A percentile compares a stretch with the other conserved stretches of the same genome.
Conservation (phyloP, 2,113 vertebrate species). For the Lichenostomus cassidix region DNA sequence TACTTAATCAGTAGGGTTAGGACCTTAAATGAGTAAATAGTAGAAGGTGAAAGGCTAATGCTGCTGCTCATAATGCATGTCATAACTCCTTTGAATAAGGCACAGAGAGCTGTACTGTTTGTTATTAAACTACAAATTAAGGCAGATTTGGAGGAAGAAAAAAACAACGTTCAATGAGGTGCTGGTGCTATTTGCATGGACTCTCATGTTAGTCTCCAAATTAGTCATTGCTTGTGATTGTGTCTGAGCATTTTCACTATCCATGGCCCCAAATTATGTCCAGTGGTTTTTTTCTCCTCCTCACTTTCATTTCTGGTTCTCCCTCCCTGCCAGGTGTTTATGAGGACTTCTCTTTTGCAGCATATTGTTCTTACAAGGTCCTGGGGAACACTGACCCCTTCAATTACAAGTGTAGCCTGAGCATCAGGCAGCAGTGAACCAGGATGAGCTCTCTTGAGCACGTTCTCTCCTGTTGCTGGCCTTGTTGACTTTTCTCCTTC, state of each 20-base stretch:
- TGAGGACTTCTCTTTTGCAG: neutral
- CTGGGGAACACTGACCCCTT: neutral
- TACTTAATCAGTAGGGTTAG: slow-evolving; percentile 40
- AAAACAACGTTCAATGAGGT: neutral
- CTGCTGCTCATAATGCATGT: slow-evolving; percentile 43
- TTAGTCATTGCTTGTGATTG: neutral
- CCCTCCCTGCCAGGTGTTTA: neutral
- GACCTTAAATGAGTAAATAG: slow-evolving; percentile 52
- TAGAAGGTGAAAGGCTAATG: slow-evolving; percentile 47
- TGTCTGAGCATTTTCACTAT: neutral
- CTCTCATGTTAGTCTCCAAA: neutral
- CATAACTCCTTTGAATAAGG: slow-evolving; percentile 28
- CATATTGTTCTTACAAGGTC: neutral
- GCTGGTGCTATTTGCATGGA: neutral
- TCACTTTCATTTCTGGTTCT: neutral
- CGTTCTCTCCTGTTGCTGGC: neutral
- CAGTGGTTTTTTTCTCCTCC: neutral
- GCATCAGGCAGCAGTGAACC: neutral
- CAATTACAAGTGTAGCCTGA: neutral
- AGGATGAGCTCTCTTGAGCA: neutral
- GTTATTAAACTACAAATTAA: slow-evolving; percentile 43
- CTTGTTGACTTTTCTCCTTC: neutral
- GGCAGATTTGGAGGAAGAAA: neutral
- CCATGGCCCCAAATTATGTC: neutral
- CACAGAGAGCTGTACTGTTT: neutral